Percentiles rank a stretch among this genome's conserved stretches.
These are phyloP conservation scores for Megalonaias nervosa DNA, from an alignment of 1,140 invertebrate species.

Conservation along the genomic window DNA sequence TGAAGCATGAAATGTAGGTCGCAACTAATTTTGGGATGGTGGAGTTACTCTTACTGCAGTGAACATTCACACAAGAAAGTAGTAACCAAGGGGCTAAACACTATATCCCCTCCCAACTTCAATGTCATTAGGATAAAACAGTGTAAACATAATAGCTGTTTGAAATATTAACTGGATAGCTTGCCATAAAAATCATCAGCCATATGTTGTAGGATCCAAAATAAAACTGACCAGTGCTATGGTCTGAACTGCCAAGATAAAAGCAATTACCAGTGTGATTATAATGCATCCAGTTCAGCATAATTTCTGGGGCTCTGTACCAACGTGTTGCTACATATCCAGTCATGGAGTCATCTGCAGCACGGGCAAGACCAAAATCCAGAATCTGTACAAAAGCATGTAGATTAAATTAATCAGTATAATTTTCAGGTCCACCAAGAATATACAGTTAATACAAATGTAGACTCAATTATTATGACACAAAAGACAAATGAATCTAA, in stretches of 20 bases:
- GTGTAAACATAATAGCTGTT: too few species aligned
- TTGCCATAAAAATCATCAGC: not conserved
- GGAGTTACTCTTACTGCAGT: too few species aligned
- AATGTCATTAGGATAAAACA: too few species aligned
- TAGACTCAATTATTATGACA: too few species aligned
- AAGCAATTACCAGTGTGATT: conserved; percentile 86
- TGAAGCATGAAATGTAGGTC: too few species aligned
- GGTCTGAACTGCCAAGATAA: not conserved
- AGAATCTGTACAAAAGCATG: conserved; percentile 79
- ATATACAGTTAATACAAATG: not conserved
- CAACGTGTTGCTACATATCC: conserved; percentile 99
- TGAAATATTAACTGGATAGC: too few species aligned
- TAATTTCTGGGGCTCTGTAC: conserved; percentile 94
- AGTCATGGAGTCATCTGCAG: conserved; percentile 99
- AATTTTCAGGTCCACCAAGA: not conserved
- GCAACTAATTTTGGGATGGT: too few species aligned
- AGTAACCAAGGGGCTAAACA: too few species aligned
- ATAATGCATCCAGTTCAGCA: conserved; percentile 99
- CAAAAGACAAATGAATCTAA: not conserved
- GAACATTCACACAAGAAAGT: too few species aligned
- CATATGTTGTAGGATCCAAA: not conserved
- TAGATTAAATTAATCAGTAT: not conserved
- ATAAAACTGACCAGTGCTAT: not conserved
- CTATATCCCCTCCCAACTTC: too few species aligned
- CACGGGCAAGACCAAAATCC: conserved; percentile 98